A percentile compares a stretch with the other conserved stretches of the same genome.
Evolutionary conservation across 2,888 invertebrate species (phyloP).

Genomic region (Apoderus coryli): DNA sequence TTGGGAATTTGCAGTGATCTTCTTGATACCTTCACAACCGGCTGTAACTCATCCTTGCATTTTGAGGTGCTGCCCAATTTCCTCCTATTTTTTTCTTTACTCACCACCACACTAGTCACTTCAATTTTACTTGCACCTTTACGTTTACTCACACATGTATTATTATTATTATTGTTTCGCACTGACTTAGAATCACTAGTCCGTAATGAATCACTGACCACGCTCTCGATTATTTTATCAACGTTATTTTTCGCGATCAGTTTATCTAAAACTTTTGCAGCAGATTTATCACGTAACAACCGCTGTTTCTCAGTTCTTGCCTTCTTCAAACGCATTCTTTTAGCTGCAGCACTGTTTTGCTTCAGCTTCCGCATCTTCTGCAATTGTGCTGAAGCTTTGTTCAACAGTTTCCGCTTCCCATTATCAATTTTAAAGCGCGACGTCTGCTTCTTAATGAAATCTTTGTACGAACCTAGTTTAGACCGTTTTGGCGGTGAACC

Average conservation of each 20-base stretch:
- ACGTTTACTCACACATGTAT: slow-evolving; percentile 20
- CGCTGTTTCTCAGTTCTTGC: slow-evolving; percentile 27
- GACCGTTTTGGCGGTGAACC: slow-evolving; percentile 21
- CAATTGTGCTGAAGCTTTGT: slow-evolving; percentile 25
- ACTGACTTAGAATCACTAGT: no score
- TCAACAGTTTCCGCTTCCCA: slow-evolving; percentile 34
- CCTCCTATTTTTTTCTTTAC: slow-evolving; percentile 17
- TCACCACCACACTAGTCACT: slow-evolving; percentile 16
- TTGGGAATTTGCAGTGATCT: slow-evolving; percentile 36
- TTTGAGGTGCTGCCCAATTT: slow-evolving; percentile 17
- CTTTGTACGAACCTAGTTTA: slow-evolving; percentile 31
- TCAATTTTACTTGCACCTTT: not conserved
- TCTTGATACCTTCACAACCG: slow-evolving; percentile 23
- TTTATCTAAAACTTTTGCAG: slow-evolving; percentile 37
- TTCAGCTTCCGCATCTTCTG: slow-evolving; percentile 26
- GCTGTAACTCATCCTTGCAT: slow-evolving; percentile 21
- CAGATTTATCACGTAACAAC: slow-evolving; percentile 18
- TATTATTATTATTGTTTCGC: slow-evolving; percentile 10
- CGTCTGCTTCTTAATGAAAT: slow-evolving; percentile 35
- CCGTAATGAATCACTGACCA: slow-evolving; percentile 27
- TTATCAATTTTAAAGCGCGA: slow-evolving; percentile 32
- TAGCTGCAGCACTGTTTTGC: slow-evolving; percentile 22
- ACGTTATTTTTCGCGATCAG: slow-evolving; percentile 43
- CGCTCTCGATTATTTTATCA: slow-evolving; percentile 36
- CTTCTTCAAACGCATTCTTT: slow-evolving; percentile 34